Conservation (phyloP, 2,113 vertebrate genomes). For the Limnothrissa miodon region DNA sequence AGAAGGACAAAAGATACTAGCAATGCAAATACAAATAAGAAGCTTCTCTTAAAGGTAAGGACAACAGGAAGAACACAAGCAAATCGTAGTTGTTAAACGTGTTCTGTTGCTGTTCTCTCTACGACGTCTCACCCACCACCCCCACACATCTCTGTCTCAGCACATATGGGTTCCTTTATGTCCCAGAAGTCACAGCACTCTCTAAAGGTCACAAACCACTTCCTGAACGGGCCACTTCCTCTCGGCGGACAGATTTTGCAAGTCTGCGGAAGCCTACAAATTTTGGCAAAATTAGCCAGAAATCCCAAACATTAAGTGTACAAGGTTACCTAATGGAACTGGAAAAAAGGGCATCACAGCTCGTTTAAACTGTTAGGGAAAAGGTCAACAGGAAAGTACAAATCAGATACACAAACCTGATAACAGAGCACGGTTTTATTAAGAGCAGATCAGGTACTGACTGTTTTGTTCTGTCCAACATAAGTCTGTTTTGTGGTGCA, state of each 20-base stretch:
- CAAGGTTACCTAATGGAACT: background rate
- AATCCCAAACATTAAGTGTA: background rate
- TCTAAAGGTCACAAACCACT: constrained; percentile 72
- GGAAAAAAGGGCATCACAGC: background rate
- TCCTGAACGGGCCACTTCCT: constrained; percentile 72
- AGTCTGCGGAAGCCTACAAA: constrained; percentile 22
- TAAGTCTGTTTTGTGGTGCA: background rate
- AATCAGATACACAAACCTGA: background rate
- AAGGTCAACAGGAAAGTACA: background rate
- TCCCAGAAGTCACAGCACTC: constrained; percentile 51
- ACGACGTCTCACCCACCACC: constrained; percentile 23
- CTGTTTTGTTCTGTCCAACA: background rate
- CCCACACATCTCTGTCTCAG: constrained; percentile 29
- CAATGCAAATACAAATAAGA: background rate
- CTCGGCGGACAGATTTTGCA: constrained; percentile 55
- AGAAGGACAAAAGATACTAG: background rate
- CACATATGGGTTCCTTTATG: constrained; percentile 54
- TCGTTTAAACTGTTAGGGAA: background rate
- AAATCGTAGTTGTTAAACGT: background rate
- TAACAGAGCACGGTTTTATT: background rate
- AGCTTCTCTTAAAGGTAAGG: background rate
- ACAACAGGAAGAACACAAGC: background rate
- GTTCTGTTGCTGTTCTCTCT: background rate
- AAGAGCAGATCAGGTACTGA: background rate
- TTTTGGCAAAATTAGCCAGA: background rate